Evolutionary conservation across 2,797 vertebrate species (phyloP), one percentile per base, ranked within the genome.

Genomic region (Sebastiscus albofasciatus): DNA sequence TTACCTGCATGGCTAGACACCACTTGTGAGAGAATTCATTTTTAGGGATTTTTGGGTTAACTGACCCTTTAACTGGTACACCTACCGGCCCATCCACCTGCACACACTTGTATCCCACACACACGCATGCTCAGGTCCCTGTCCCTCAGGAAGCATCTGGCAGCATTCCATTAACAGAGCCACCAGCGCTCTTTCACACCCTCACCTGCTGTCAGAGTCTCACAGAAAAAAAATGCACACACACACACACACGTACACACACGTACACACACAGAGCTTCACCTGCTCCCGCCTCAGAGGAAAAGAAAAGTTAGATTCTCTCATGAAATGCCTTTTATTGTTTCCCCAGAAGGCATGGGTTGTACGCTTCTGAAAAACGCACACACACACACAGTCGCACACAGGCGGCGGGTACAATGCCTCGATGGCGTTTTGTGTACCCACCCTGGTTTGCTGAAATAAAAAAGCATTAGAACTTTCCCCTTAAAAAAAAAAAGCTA

Each of bases 321-420:
- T 88, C 87, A 90, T 91, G 89, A 93, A 91, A 89, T 85, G 58
- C 77, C 90, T 94, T 92, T 93, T 91, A 91, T 92, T 89, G 81
- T 90, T 93, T 93, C 90, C 91, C 93, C 91, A 90, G 90, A 91
- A 93, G 93, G 85, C 91, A 93, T 80, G 85, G 86, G 71, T 92
- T 91, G 85, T 91, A 88, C 68, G 82, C 85, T 75, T 94, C 83
- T 88, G 86, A 92, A 89, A 91, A 79, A 82, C 52, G 54, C 11
- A 26, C 31, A 52, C 72, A 77, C 14, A 77, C 77, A 79, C 66
- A 60, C 58, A 59, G 26, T 6, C 31, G 2, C 79, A 65, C 81
- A 65, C 80, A 88, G 78, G 69, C 46, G 13, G 75, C 11, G 61
- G 81, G 78, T 84, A 87, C 82, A 92, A 93, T 94, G 92, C 90